These are phyloP conservation scores for Sinella curviseta DNA, from an alignment of 1,140 invertebrate species.

Conservation along the genomic window DNA sequence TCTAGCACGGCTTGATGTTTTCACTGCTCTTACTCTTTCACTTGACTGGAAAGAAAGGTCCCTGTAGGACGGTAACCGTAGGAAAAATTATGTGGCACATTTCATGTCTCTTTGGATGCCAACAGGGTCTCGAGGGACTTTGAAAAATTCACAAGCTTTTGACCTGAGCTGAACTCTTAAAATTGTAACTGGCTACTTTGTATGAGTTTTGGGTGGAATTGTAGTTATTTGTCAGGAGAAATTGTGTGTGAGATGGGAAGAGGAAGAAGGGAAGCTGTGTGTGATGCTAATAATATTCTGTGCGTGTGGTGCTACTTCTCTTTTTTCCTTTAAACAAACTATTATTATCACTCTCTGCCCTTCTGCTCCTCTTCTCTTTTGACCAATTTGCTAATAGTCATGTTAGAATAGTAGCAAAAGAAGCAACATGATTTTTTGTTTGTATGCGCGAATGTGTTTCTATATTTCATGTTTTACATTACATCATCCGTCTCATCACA, in stretches of 20 bases:
- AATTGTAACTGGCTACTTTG: background rate
- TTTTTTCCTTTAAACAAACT: background rate
- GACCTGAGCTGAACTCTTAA: background rate
- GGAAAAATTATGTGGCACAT: slow-evolving; percentile 16
- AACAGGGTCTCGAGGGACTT: background rate
- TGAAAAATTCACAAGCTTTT: slow-evolving; percentile 19
- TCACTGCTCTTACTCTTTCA: background rate
- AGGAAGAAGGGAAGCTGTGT: background rate
- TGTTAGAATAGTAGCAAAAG: background rate
- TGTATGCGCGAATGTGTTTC: background rate
- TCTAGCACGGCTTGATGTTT: background rate
- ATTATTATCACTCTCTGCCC: no score
- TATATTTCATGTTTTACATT: no score
- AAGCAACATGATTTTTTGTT: background rate
- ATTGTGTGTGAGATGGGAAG: background rate
- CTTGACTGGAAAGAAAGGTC: background rate
- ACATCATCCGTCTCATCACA: background rate
- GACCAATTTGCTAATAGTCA: background rate
- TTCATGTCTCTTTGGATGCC: slow-evolving; percentile 17
- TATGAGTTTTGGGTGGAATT: background rate
- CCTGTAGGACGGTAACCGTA: background rate
- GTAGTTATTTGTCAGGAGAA: background rate
- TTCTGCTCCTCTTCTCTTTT: background rate
- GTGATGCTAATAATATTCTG: background rate
- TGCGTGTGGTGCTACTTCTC: background rate